Percentiles rank a stretch among this genome's conserved stretches.
Evolutionary conservation across 30 jellyfish, hydroid and myxozoan species (phyloP).

Genomic region (Morbakka virulenta): DNA sequence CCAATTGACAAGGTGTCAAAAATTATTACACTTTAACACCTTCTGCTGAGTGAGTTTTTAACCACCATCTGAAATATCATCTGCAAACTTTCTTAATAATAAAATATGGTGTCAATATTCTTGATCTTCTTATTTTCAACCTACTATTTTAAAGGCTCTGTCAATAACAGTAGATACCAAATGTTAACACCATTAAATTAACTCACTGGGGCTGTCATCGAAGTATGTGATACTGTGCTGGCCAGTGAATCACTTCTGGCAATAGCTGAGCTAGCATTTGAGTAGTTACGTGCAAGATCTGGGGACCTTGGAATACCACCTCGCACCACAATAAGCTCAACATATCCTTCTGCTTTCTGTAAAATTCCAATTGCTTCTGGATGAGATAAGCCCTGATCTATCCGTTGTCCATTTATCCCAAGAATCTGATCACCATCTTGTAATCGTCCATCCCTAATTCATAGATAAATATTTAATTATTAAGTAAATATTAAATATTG

Average conservation of each 20-base stretch:
- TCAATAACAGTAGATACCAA: no score
- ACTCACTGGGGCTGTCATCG: slow-evolving; percentile 36
- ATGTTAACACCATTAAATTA: no score
- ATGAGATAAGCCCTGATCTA: slow-evolving; percentile 83
- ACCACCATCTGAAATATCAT: no score
- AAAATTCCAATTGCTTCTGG: slow-evolving; percentile 85
- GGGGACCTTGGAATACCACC: slow-evolving; percentile 76
- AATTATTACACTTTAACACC: no score
- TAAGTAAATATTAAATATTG: not conserved
- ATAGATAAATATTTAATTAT: not conserved
- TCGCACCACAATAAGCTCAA: slow-evolving; percentile 83
- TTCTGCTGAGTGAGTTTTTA: no score
- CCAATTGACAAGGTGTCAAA: no score
- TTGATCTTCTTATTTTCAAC: no score
- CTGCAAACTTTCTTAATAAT: no score
- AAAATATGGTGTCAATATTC: no score
- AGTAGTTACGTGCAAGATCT: slow-evolving; percentile 40
- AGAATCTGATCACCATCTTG: slow-evolving; percentile 90
- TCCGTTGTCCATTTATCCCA: slow-evolving; percentile 88
- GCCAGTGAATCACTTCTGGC: slow-evolving; percentile 59
- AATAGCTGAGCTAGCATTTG: slow-evolving; percentile 53
- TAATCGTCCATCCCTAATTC: slow-evolving; percentile 78
- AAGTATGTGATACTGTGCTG: slow-evolving; percentile 60
- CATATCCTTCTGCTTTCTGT: slow-evolving; percentile 71
- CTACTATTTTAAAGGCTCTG: no score